Conservation (phyloP, 2,797 vertebrate species). For the Trematomus bernacchii region DNA sequence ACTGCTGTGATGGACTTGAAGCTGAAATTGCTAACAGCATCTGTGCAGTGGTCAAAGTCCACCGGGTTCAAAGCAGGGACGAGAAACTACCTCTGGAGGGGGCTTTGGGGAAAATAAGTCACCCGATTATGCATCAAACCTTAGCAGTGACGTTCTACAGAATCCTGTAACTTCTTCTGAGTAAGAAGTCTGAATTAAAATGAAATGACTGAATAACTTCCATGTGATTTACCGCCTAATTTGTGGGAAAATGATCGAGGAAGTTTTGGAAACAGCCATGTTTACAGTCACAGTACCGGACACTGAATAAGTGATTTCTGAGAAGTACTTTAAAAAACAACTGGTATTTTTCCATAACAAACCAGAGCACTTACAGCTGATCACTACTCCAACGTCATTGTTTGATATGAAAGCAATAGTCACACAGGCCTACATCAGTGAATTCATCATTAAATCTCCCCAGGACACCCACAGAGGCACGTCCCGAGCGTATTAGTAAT, state of each 20-base stretch:
- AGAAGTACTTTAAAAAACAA: slow-evolving; percentile 16
- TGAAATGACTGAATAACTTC: too few relatives aligned
- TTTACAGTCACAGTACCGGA: background rate
- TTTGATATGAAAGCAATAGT: slow-evolving; percentile 28
- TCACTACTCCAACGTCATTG: slow-evolving; percentile 5
- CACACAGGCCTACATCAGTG: slow-evolving; percentile 10
- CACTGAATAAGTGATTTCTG: slow-evolving; percentile 6
- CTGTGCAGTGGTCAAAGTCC: background rate
- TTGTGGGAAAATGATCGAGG: background rate
- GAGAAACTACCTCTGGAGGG: background rate
- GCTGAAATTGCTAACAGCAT: background rate
- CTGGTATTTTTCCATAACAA: background rate
- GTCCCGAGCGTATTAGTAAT: slow-evolving; percentile 38
- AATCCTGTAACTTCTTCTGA: too few relatives aligned
- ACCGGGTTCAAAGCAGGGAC: slow-evolving; percentile 13
- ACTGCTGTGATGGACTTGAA: background rate
- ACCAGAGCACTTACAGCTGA: slow-evolving; percentile 27
- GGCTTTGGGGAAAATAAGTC: background rate
- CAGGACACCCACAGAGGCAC: background rate
- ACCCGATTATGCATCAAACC: background rate
- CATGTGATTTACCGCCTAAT: background rate
- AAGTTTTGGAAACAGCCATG: background rate
- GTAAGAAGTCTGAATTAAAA: too few relatives aligned
- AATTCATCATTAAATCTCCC: slow-evolving; percentile 11
- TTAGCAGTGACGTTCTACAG: background rate